A percentile compares a stretch with the other conserved stretches of the same genome.
phyloP scores from a whole-genome alignment of 2,888 invertebrate genomes.

The Cryptus armator region DNA sequence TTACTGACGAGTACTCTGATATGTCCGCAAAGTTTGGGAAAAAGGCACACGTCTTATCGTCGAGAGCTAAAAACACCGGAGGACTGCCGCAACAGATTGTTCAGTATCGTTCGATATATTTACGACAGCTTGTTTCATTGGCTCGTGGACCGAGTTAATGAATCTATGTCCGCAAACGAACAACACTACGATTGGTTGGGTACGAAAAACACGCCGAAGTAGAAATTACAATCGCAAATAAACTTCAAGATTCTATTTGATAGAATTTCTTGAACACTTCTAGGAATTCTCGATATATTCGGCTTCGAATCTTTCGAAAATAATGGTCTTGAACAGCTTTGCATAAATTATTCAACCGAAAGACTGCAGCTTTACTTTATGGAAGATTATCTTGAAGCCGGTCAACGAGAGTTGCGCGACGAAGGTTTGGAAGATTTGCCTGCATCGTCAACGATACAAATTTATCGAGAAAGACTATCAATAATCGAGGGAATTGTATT shows the following conservation, averaged over 20 bases:
- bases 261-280: constrained; percentile 25
- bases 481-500: constrained; percentile 81
- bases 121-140: constrained; percentile 83
- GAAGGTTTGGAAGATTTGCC: constrained; percentile 76
- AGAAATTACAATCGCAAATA: not conserved
- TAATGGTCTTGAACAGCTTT: constrained; percentile 80
- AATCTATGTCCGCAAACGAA: constrained; percentile 72
- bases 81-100: constrained; percentile 82
- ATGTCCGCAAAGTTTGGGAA: constrained; percentile 73
- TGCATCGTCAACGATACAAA: constrained; percentile 73
- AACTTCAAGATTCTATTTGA: not conserved
- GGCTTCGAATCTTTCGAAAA: constrained; percentile 82
- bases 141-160: constrained; percentile 80
- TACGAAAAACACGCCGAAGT: constrained; percentile 61
- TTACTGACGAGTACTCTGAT: constrained; percentile 80
- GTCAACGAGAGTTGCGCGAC: constrained; percentile 75
- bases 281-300: constrained; percentile 83
- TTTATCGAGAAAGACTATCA: constrained; percentile 76
- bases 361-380: constrained; percentile 82
- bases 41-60: constrained; percentile 77
- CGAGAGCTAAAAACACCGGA: constrained; percentile 79
- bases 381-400: constrained; percentile 78
- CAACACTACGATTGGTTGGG: constrained; percentile 77
- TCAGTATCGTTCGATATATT: constrained; percentile 83
- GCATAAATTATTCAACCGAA: constrained; percentile 84